phyloP scores from a whole-genome alignment of 1,140 invertebrate genomes.

The Musca domestica region DNA sequence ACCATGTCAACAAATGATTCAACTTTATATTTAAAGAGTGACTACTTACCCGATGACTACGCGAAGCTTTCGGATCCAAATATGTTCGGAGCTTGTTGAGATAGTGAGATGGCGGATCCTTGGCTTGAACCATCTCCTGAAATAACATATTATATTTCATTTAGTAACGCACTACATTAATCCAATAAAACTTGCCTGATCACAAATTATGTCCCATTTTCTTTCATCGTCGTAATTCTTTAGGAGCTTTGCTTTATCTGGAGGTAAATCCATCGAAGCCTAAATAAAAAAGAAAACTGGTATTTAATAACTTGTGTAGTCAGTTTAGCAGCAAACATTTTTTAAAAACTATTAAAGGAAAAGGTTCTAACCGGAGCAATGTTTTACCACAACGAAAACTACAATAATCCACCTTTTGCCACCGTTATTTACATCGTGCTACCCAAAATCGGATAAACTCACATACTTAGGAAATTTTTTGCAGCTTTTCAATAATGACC shows the following conservation, averaged over 20 bases:
- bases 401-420: too few species aligned
- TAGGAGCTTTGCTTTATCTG: constrained; percentile 96
- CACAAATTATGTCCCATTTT: constrained; percentile 99
- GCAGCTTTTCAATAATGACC: too few species aligned
- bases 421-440: too few species aligned
- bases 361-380: too few species aligned
- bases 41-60: constrained; percentile 83
- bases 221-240: constrained; percentile 97
- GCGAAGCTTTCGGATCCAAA: constrained; percentile 91
- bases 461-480: too few species aligned
- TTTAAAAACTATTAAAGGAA: too few species aligned
- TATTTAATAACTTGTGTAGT: too few species aligned
- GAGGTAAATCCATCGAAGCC: constrained; percentile 98
- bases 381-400: too few species aligned
- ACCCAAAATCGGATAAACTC: too few species aligned
- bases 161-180: neutral
- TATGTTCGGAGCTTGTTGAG: constrained; percentile 90
- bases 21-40: too few species aligned
- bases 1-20: too few species aligned
- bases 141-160: constrained; percentile 40
- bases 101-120: constrained; percentile 94
- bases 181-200: constrained; percentile 73
- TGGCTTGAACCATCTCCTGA: constrained; percentile 93
- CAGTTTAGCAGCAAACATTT: too few species aligned
- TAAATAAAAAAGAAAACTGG: constrained; percentile 52